Conservation (phyloP, 2,113 vertebrate species). For the Erythrocercus mccallii region DNA sequence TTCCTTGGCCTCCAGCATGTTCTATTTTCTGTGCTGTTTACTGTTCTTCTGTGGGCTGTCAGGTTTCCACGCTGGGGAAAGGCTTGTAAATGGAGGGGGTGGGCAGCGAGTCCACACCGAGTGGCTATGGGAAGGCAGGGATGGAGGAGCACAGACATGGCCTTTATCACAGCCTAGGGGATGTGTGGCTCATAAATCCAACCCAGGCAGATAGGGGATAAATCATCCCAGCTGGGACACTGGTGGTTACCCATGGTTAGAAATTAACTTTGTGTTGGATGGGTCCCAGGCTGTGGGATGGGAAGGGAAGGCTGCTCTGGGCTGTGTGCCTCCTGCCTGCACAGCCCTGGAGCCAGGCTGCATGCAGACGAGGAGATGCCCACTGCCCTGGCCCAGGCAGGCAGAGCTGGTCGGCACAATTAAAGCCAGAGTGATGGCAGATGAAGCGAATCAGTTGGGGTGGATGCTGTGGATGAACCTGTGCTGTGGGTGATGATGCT, state of each 20-base stretch:
- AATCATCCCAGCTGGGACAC: constrained; percentile 77
- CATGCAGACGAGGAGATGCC: background rate
- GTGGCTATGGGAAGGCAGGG: background rate
- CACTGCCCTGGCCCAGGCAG: background rate
- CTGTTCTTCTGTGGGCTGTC: constrained; percentile 82
- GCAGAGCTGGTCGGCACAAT: background rate
- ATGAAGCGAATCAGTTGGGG: background rate
- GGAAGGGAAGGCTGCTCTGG: constrained; percentile 59
- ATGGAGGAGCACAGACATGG: constrained; percentile 70
- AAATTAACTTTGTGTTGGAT: constrained; percentile 81
- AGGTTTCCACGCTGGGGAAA: constrained; percentile 71
- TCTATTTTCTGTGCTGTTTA: constrained; percentile 76
- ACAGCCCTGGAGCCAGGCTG: background rate
- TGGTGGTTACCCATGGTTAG: constrained; percentile 80
- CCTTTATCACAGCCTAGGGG: constrained; percentile 74
- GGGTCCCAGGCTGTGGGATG: constrained; percentile 75
- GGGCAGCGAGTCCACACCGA: background rate
- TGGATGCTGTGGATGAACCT: background rate
- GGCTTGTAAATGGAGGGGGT: constrained; percentile 57
- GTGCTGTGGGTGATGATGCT: background rate
- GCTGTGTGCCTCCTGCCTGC: background rate
- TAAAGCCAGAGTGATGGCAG: background rate
- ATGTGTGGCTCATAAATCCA: constrained; percentile 74
- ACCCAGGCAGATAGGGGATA: constrained; percentile 75
- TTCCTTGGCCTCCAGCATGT: constrained; percentile 53